A percentile compares a stretch with the other conserved stretches of the same genome.
Evolutionary conservation across 1,140 invertebrate species (phyloP).

Genomic region (Xylocopa sonorina): DNA sequence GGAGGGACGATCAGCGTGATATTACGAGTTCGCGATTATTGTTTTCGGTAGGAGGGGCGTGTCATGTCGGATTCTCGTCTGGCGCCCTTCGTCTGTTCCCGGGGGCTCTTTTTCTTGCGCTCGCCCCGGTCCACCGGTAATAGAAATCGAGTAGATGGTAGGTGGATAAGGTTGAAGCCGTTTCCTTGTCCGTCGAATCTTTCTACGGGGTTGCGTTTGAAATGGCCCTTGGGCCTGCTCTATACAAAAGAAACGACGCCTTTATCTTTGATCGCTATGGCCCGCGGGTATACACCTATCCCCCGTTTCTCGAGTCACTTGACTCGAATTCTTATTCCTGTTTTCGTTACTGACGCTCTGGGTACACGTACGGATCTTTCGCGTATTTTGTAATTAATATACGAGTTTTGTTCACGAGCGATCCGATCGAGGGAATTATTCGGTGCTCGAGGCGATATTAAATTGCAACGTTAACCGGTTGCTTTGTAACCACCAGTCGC

Average conservation of each 20-base stretch:
- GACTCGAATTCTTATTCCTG: background rate
- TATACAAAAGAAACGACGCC: background rate
- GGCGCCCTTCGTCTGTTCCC: slow-evolving; percentile 6
- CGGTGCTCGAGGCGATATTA: no score
- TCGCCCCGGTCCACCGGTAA: slow-evolving; percentile 18
- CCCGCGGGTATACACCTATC: no score
- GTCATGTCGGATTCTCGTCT: slow-evolving; percentile 10
- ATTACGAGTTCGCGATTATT: slow-evolving; percentile 49
- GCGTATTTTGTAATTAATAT: no score
- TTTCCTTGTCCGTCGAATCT: slow-evolving; percentile 12
- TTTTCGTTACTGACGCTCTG: background rate
- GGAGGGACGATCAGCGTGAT: slow-evolving; percentile 23
- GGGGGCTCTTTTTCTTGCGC: slow-evolving; percentile 22
- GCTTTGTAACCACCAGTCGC: no score
- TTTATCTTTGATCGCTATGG: background rate
- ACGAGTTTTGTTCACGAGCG: no score
- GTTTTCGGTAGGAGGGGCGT: slow-evolving; percentile 45
- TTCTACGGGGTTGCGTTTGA: background rate
- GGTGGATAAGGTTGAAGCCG: slow-evolving; percentile 50
- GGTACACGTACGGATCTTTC: no score
- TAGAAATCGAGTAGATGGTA: slow-evolving; percentile 47
- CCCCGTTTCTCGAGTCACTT: background rate
- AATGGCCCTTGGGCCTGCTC: slow-evolving; percentile 13
- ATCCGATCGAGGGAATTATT: no score
- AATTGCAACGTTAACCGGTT: no score